Percentiles rank a stretch among this genome's conserved stretches.
Conservation (phyloP, 2,888 invertebrate genomes). For the Tineola bisselliella region DNA sequence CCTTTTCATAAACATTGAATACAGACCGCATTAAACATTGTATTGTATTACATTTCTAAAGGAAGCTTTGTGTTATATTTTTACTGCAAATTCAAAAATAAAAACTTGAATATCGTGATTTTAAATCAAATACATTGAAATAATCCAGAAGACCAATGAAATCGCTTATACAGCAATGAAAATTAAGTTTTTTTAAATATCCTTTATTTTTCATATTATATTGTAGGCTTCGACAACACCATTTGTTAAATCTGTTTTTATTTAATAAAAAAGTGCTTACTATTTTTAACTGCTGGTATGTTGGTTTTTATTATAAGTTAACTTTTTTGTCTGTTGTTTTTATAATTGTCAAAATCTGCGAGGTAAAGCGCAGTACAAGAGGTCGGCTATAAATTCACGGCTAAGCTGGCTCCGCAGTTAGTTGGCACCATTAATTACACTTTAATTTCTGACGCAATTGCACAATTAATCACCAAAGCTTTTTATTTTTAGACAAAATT, state of each 20-base stretch:
- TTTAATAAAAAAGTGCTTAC: no score
- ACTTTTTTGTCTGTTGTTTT: not conserved
- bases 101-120: not conserved
- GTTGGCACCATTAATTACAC: constrained; percentile 6
- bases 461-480: not conserved
- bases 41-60: not conserved
- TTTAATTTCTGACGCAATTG: constrained; percentile 7
- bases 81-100: not conserved
- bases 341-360: not conserved
- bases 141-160: not conserved
- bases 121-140: not conserved
- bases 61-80: not conserved
- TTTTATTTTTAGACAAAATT: constrained; percentile 1
- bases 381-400: not conserved
- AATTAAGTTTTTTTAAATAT: no score
- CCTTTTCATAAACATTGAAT: not conserved
- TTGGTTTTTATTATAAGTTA: no score
- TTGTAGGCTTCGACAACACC: no score
- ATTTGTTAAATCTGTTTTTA: no score
- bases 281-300: no score
- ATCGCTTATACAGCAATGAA: not conserved
- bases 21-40: not conserved
- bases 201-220: no score
- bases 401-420: not conserved
- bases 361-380: not conserved